Percentiles rank a stretch among this genome's conserved stretches.
Evolutionary conservation across 2,888 invertebrate species (phyloP).

Genomic region (Embidobia sp.): DNA sequence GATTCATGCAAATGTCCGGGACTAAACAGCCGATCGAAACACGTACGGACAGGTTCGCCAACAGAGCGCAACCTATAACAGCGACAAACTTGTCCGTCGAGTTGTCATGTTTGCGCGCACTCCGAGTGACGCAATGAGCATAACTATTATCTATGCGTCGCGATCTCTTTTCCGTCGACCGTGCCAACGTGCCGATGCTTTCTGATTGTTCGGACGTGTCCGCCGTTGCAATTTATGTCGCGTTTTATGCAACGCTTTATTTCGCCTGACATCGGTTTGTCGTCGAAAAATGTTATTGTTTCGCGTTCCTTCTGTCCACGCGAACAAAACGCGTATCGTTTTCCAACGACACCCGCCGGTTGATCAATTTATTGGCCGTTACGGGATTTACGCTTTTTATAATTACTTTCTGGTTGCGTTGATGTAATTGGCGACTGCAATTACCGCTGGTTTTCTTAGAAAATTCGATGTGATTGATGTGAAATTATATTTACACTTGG

Average conservation of each 20-base stretch:
- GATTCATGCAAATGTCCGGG: not conserved
- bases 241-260: slow-evolving; percentile 8
- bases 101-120: slow-evolving; percentile 31
- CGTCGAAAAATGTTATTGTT: not conserved
- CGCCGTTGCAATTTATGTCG: slow-evolving; percentile 18
- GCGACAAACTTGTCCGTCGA: slow-evolving; percentile 38
- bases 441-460: too few species aligned
- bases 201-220: slow-evolving; percentile 14
- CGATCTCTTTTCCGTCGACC: slow-evolving; percentile 19
- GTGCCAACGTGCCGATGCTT: slow-evolving; percentile 22
- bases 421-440: too few species aligned
- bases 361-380: too few species aligned
- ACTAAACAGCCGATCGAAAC: not conserved
- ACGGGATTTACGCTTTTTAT: too few species aligned
- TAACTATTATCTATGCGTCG: slow-evolving; percentile 27
- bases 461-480: too few species aligned
- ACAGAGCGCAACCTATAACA: slow-evolving; percentile 25
- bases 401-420: too few species aligned
- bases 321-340: too few species aligned
- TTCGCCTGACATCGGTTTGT: slow-evolving; percentile 7
- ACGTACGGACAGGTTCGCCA: slow-evolving; percentile 13
- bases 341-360: too few species aligned
- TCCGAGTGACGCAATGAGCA: slow-evolving; percentile 20
- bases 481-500: too few species aligned
- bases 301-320: too few species aligned